A percentile compares a stretch with the other conserved stretches of the same genome.
phyloP scores from a whole-genome alignment of 2,113 vertebrate genomes.

The Pogonocichla stellata region DNA sequence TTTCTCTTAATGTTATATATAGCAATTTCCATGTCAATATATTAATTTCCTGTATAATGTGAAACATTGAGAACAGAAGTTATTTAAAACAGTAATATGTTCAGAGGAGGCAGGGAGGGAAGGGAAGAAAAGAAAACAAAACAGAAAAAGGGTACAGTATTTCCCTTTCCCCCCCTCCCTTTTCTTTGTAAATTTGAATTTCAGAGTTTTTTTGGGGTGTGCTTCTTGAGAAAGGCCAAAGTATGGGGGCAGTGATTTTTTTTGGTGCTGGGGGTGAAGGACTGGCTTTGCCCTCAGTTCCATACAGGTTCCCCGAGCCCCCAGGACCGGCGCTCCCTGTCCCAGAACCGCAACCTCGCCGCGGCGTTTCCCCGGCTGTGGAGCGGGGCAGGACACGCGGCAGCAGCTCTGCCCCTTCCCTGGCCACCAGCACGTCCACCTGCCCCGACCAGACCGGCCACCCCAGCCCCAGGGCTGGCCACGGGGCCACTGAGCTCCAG shows the following conservation, averaged over 20 bases:
- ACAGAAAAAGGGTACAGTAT: background rate
- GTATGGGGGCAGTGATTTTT: no score
- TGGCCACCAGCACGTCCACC: background rate
- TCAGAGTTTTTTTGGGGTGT: background rate
- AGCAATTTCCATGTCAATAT: background rate
- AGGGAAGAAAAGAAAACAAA: no score
- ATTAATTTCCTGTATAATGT: background rate
- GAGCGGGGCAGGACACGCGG: background rate
- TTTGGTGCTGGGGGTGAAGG: background rate
- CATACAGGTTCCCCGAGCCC: background rate
- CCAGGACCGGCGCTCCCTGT: background rate
- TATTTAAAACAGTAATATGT: background rate
- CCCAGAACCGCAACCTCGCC: background rate
- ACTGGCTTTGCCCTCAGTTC: background rate
- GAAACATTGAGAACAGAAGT: background rate
- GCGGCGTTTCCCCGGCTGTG: background rate
- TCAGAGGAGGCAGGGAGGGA: background rate
- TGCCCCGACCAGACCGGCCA: background rate
- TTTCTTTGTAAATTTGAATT: background rate
- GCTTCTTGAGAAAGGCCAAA: background rate
- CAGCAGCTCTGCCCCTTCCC: background rate
- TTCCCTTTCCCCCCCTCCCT: background rate
- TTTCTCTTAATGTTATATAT: background rate
- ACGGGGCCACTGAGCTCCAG: rapidly evolving
- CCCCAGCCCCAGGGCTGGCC: background rate